Conservation (phyloP, 30 jellyfish, hydroid and myxozoan genomes). For the Phacellophora camtschatica region DNA sequence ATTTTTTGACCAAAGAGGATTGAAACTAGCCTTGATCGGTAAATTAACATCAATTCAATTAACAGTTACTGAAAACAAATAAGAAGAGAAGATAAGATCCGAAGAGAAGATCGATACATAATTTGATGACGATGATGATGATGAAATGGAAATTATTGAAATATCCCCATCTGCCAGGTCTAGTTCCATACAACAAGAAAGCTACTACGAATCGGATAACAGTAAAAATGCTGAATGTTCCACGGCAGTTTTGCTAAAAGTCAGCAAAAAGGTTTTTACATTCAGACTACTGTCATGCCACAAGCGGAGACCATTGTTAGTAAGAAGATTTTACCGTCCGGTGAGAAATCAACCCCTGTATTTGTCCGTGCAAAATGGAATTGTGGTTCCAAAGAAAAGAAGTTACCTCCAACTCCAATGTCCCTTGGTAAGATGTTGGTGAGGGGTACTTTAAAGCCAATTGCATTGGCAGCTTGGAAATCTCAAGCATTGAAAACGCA, state of each 20-base stretch:
- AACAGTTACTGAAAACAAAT: no score
- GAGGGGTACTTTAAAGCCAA: slow-evolving; percentile 18
- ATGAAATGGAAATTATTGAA: no score
- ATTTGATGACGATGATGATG: no score
- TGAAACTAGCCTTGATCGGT: no score
- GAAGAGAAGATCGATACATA: no score
- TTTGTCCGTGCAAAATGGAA: slow-evolving; percentile 18
- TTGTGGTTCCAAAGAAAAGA: slow-evolving; percentile 12
- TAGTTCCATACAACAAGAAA: no score
- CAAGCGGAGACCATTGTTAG: neutral
- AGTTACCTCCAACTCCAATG: slow-evolving; percentile 12
- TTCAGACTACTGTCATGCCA: neutral
- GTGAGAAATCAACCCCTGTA: slow-evolving; percentile 5
- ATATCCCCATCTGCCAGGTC: no score
- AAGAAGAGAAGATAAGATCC: no score
- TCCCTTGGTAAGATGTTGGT: slow-evolving; percentile 28
- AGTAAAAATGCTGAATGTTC: no score
- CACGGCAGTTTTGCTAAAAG: neutral
- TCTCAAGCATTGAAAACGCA: neutral
- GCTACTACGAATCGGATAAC: no score
- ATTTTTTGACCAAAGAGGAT: no score
- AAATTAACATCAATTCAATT: no score
- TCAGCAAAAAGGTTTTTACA: neutral
- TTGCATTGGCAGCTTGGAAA: slow-evolving; percentile 31
- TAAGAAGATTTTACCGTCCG: neutral